phyloP scores from a whole-genome alignment of 2,888 invertebrate species.

The Phaonia tiefii region DNA sequence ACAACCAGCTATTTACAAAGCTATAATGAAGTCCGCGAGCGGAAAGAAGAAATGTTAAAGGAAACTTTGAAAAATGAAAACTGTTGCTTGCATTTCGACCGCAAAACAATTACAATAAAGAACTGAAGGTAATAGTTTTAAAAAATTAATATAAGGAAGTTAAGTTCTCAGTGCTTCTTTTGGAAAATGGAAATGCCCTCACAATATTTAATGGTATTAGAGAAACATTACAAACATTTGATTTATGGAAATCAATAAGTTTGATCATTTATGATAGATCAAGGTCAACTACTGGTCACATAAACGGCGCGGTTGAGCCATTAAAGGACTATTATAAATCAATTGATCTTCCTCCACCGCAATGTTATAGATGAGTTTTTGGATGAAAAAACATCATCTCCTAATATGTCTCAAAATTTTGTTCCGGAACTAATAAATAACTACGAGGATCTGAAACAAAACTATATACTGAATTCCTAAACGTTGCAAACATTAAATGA shows the following conservation, averaged over 20 bases:
- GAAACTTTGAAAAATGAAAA: too few relatives aligned
- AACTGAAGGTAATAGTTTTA: constrained; percentile 17
- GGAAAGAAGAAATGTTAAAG: too few relatives aligned
- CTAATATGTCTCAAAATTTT: background rate
- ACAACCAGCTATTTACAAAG: constrained; percentile 36
- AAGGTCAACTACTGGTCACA: background rate
- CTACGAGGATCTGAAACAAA: too few relatives aligned
- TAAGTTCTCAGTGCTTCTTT: constrained; percentile 9
- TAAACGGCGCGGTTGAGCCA: background rate
- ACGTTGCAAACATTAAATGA: too few relatives aligned
- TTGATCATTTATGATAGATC: constrained; percentile 8
- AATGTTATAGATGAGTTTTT: constrained; percentile 5
- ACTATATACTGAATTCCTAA: too few relatives aligned
- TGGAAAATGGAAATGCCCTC: constrained; percentile 6
- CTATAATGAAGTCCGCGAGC: constrained; percentile 17
- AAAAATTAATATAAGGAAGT: background rate
- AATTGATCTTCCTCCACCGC: background rate
- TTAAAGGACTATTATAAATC: background rate
- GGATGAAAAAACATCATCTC: background rate
- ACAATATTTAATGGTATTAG: constrained; percentile 16
- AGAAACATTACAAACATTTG: background rate
- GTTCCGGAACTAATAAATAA: constrained; percentile 10
- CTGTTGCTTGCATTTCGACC: too few relatives aligned
- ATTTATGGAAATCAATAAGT: constrained; percentile 7
- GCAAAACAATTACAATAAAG: background rate